A percentile compares a stretch with the other conserved stretches of the same genome.
These are phyloP conservation scores for Shinisaurus crocodilurus DNA, from an alignment of 2,113 vertebrate genomes.

Conservation along the genomic window DNA sequence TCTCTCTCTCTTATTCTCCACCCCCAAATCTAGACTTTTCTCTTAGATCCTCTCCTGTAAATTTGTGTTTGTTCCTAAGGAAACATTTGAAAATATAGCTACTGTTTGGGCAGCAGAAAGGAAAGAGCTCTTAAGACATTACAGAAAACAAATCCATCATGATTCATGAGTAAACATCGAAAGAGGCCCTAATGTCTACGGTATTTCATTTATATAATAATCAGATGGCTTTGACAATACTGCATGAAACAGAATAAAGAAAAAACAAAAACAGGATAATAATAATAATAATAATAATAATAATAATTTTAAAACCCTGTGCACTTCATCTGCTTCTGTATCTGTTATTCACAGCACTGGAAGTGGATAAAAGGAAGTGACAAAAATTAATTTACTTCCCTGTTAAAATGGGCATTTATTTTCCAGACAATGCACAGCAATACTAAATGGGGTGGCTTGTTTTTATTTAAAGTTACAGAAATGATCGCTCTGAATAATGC, in stretches of 20 bases:
- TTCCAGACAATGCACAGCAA: conserved; percentile 38
- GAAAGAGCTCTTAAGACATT: too few relatives aligned
- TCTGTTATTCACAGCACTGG: not conserved
- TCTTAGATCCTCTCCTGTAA: not conserved
- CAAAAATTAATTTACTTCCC: conserved; percentile 11
- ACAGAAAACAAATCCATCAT: not conserved
- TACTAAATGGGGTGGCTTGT: not conserved
- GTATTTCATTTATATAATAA: not conserved
- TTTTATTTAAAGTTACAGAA: not conserved
- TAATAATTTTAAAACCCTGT: not conserved
- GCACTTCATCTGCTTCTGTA: not conserved
- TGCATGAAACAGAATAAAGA: not conserved
- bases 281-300: too few relatives aligned
- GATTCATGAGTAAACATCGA: not conserved
- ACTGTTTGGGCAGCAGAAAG: not conserved
- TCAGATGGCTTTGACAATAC: not conserved
- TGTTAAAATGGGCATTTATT: conserved; percentile 54
- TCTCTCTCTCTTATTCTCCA: not conserved
- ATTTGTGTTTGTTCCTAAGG: not conserved
- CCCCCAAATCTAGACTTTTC: not conserved
- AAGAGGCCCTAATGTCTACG: too few relatives aligned
- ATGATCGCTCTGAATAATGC: conserved; percentile 20
- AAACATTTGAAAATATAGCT: not conserved
- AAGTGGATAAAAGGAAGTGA: not conserved
- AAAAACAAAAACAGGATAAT: not conserved